phyloP scores from a whole-genome alignment of 1,140 invertebrate species.

The Phenacoccus solenopsis region DNA sequence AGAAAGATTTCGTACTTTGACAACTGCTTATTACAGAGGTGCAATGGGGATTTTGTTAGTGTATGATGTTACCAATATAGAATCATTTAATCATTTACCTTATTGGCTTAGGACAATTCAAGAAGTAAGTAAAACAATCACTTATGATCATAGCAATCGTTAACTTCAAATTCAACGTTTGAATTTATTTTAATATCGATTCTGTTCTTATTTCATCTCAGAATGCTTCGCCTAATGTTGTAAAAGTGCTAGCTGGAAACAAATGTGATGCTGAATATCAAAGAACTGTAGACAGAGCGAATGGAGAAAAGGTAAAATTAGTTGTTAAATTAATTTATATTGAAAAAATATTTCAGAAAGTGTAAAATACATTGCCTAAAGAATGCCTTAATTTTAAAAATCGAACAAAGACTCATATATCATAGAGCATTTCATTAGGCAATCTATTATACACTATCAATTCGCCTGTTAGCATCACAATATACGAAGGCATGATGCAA shows the following conservation, averaged over 20 bases:
- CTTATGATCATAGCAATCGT: constrained; percentile 18
- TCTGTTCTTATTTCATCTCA: constrained; percentile 35
- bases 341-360: background rate
- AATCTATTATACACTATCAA: no score
- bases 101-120: constrained; percentile 79
- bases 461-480: no score
- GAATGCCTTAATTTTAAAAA: no score
- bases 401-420: background rate
- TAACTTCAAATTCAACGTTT: background rate
- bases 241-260: constrained; percentile 70
- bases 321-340: background rate
- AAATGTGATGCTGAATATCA: constrained; percentile 66
- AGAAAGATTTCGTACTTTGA: constrained; percentile 65
- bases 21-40: constrained; percentile 74
- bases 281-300: constrained; percentile 57
- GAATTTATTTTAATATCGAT: constrained; percentile 12
- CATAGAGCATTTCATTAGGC: no score
- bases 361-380: background rate
- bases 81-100: constrained; percentile 72
- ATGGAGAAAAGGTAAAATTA: constrained; percentile 56
- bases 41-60: constrained; percentile 77
- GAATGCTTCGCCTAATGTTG: constrained; percentile 74
- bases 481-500: no score
- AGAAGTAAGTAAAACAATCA: constrained; percentile 44
- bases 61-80: constrained; percentile 74